These are phyloP conservation scores for Drosophila paranaensis DNA, from an alignment of 2,888 invertebrate genomes.

Conservation along the genomic window DNA sequence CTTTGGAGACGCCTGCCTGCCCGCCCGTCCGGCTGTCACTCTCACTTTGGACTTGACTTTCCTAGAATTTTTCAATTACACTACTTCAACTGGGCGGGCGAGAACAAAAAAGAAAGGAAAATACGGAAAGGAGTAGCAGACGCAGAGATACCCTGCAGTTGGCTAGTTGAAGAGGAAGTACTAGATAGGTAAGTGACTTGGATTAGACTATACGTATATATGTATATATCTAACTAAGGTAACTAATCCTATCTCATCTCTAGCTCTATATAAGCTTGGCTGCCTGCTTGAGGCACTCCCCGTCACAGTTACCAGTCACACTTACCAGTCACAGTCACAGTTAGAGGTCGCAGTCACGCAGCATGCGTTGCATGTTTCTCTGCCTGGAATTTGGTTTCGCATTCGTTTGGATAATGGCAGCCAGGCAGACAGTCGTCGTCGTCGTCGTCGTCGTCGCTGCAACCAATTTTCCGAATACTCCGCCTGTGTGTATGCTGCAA, in stretches of 20 bases:
- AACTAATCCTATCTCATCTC: not conserved
- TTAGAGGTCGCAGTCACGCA: slow-evolving; percentile 34
- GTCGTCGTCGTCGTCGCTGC: no score
- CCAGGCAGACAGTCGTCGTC: slow-evolving; percentile 44
- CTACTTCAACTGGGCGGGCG: slow-evolving; percentile 63
- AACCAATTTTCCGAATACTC: slow-evolving; percentile 27
- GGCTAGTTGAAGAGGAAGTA: not conserved
- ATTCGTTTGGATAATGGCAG: slow-evolving; percentile 76
- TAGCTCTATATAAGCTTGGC: no score
- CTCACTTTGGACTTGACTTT: slow-evolving; percentile 82
- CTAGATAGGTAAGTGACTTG: not conserved
- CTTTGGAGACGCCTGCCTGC: slow-evolving; percentile 71
- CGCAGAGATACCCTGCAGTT: slow-evolving; percentile 8
- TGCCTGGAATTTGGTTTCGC: slow-evolving; percentile 76
- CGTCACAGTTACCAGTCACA: slow-evolving; percentile 4
- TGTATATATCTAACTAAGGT: not conserved
- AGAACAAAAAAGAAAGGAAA: slow-evolving; percentile 1
- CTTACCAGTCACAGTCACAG: slow-evolving; percentile 1
- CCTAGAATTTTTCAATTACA: slow-evolving; percentile 81
- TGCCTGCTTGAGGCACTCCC: slow-evolving; percentile 11
- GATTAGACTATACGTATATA: not conserved
- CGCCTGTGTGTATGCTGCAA: slow-evolving; percentile 49
- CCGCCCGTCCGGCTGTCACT: slow-evolving; percentile 67
- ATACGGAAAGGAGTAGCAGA: not conserved
- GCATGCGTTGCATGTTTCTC: slow-evolving; percentile 74